A percentile compares a stretch with the other conserved stretches of the same genome.
phyloP scores from a whole-genome alignment of 2,888 invertebrate genomes.

The Linnaemya vulpina region DNA sequence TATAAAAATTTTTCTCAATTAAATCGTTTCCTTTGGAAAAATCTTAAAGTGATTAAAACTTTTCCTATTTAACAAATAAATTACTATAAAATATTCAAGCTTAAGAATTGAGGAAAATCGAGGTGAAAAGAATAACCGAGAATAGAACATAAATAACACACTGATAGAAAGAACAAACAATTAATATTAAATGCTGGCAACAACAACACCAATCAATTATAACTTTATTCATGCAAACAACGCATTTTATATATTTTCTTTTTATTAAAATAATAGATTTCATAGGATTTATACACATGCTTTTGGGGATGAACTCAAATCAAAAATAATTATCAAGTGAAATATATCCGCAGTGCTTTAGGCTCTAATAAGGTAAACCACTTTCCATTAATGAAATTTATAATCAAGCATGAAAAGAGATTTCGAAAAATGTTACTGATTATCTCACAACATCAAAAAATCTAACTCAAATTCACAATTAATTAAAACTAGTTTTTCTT shows the following conservation, averaged over 20 bases:
- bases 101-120: slow-evolving; percentile 3
- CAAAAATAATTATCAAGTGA: not conserved
- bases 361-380: too few relatives aligned
- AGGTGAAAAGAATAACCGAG: too few relatives aligned
- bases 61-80: not conserved
- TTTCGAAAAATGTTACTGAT: too few relatives aligned
- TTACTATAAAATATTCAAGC: not conserved
- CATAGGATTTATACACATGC: slow-evolving; percentile 66
- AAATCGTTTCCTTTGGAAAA: not conserved
- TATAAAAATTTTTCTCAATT: slow-evolving; percentile 3
- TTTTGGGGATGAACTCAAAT: not conserved
- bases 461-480: too few relatives aligned
- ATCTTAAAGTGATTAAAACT: not conserved
- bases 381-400: too few relatives aligned
- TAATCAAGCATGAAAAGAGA: too few relatives aligned
- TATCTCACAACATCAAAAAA: too few relatives aligned
- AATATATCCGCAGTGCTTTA: not conserved
- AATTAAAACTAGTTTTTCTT: too few relatives aligned
- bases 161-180: not conserved
- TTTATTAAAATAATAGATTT: not conserved
- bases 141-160: not conserved
- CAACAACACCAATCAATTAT: slow-evolving; percentile 10
- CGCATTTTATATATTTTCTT: slow-evolving; percentile 44
- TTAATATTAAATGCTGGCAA: not conserved
- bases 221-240: slow-evolving; percentile 48